phyloP scores from a whole-genome alignment of 2,888 invertebrate genomes.

The Timema podura region DNA sequence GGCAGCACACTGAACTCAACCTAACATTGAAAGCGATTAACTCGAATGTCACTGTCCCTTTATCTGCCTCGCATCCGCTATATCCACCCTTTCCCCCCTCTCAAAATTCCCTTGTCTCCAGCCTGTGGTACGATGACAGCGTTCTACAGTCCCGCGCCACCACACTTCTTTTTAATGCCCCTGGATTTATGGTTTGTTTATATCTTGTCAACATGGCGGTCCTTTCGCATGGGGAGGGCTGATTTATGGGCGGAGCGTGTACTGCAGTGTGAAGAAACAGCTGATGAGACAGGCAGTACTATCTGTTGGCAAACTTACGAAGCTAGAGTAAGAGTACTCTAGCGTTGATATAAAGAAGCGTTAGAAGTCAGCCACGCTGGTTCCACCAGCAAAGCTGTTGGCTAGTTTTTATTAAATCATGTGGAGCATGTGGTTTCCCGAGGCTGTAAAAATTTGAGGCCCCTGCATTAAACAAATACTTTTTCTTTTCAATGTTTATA shows the following conservation, averaged over 20 bases:
- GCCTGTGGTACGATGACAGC: constrained; percentile 23
- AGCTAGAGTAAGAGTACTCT: constrained; percentile 15
- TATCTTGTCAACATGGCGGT: constrained; percentile 38
- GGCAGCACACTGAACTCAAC: too few relatives aligned
- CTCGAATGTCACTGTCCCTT: too few relatives aligned
- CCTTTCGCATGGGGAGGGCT: constrained; percentile 18
- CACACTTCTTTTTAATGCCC: constrained; percentile 31
- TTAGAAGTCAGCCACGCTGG: not conserved
- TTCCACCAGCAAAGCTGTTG: constrained; percentile 2
- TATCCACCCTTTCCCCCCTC: too few relatives aligned
- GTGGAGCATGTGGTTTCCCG: too few relatives aligned
- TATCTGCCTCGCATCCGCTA: too few relatives aligned
- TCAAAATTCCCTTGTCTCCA: too few relatives aligned
- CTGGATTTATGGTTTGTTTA: constrained; percentile 40
- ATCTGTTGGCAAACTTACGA: not conserved
- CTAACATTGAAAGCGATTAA: too few relatives aligned
- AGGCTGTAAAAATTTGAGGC: too few relatives aligned
- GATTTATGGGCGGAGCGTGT: constrained; percentile 31
- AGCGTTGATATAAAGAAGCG: not conserved
- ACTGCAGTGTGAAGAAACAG: not conserved
- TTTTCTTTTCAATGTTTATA: too few relatives aligned
- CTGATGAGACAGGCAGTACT: constrained; percentile 10
- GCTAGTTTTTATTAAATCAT: not conserved
- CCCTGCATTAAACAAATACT: too few relatives aligned
- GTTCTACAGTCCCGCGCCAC: constrained; percentile 21